These are phyloP conservation scores for Aphelocoma coerulescens DNA, from an alignment of 2,113 vertebrate species.

Conservation along the genomic window DNA sequence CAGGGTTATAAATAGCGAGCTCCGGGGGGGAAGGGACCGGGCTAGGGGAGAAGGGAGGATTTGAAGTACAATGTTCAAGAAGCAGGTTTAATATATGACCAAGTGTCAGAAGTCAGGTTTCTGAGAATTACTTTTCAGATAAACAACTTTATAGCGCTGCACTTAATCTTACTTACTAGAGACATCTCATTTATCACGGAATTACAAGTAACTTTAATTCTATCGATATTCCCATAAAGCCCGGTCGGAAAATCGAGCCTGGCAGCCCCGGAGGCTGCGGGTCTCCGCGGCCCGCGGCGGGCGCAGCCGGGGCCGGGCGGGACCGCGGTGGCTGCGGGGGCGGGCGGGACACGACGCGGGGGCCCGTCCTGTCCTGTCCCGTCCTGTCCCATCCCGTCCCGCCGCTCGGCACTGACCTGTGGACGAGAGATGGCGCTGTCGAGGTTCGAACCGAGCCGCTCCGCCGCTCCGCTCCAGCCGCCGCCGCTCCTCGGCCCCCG, in stretches of 20 bases:
- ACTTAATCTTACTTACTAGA: constrained; percentile 79
- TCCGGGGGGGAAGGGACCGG: not conserved
- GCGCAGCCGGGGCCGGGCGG: not conserved
- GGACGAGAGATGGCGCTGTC: constrained; percentile 96
- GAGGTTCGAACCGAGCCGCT: constrained; percentile 76
- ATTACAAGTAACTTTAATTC: constrained; percentile 80
- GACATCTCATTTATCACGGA: constrained; percentile 82
- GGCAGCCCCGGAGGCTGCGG: constrained; percentile 10
- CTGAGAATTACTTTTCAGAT: constrained; percentile 84
- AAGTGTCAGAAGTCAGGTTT: constrained; percentile 79
- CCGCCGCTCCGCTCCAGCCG: constrained; percentile 25
- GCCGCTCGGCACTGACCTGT: constrained; percentile 57
- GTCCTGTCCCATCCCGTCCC: not conserved
- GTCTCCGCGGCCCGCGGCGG: not conserved
- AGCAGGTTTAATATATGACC: constrained; percentile 86
- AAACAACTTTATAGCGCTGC: constrained; percentile 85
- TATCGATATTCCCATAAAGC: constrained; percentile 73
- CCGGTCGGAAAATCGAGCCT: constrained; percentile 45
- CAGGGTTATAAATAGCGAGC: constrained; percentile 55
- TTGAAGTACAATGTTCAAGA: constrained; percentile 82
- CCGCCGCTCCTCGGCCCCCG: not conserved
- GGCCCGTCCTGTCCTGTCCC: not conserved
- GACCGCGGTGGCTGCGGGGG: not conserved
- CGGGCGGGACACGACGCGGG: not conserved
- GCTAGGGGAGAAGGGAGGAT: not conserved